phyloP scores from a whole-genome alignment of 2,888 invertebrate genomes.

The Agriopis aurantiaria region DNA sequence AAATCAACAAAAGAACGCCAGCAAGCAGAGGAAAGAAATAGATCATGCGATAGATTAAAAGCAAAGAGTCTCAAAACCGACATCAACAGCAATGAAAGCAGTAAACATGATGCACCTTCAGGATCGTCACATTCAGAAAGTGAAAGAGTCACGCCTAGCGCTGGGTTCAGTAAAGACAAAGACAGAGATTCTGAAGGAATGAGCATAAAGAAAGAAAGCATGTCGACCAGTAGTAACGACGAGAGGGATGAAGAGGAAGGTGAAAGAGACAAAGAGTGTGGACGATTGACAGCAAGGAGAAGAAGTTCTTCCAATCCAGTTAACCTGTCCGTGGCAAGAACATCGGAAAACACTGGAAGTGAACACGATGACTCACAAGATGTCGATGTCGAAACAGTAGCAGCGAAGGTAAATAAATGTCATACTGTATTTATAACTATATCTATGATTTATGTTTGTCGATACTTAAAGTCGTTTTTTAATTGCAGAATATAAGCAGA shows the following conservation, averaged over 20 bases:
- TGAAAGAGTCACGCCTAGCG: conserved; percentile 78
- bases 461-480: conserved; percentile 14
- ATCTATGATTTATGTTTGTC: neutral
- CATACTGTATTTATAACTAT: too few species aligned
- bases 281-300: conserved; percentile 86
- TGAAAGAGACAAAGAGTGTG: conserved; percentile 82
- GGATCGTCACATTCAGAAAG: conserved; percentile 84
- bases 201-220: conserved; percentile 83
- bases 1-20: conserved; percentile 85
- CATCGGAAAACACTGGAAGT: conserved; percentile 86
- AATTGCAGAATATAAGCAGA: conserved; percentile 75
- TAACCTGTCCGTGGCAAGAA: conserved; percentile 89
- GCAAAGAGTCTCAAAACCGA: conserved; percentile 80
- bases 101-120: conserved; percentile 82
- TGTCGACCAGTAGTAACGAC: conserved; percentile 84
- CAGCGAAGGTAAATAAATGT: conserved; percentile 74
- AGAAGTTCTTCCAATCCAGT: conserved; percentile 94
- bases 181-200: conserved; percentile 76
- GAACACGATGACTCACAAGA: conserved; percentile 85
- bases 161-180: conserved; percentile 82
- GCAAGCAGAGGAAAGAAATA: conserved; percentile 80
- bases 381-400: conserved; percentile 84
- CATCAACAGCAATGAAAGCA: conserved; percentile 84
- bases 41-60: conserved; percentile 82
- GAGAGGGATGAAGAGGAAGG: conserved; percentile 85